Evolutionary conservation across 1,140 invertebrate species (phyloP).

Genomic region (Dinoponera quadriceps): DNA sequence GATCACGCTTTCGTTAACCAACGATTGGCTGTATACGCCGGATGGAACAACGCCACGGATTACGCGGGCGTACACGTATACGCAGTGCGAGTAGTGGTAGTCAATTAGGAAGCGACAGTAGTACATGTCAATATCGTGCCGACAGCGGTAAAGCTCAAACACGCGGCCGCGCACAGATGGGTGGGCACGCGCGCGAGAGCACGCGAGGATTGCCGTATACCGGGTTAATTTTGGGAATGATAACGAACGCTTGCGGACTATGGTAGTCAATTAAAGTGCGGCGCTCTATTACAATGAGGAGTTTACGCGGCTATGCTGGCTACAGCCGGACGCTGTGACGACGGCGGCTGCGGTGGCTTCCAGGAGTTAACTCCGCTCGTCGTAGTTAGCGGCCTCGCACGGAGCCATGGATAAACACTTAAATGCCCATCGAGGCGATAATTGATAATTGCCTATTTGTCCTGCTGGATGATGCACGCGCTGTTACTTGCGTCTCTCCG

Average conservation of each 20-base stretch:
- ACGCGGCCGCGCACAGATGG: conserved; percentile 2
- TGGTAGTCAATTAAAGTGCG: conserved; percentile 60
- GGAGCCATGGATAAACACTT: conserved; percentile 34
- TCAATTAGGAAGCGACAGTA: conserved; percentile 62
- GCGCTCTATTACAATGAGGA: conserved; percentile 36
- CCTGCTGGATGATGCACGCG: conserved; percentile 3
- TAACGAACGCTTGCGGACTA: conserved; percentile 61
- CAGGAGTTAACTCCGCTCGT: conserved; percentile 48
- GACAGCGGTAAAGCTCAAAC: conserved; percentile 51
- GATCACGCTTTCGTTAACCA: conserved; percentile 47
- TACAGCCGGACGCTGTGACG: conserved; percentile 10
- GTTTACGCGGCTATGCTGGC: conserved; percentile 25
- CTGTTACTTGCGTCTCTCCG: too few species aligned
- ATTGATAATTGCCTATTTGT: conserved; percentile 57
- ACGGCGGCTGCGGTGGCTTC: background rate
- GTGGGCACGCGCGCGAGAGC: conserved; percentile 9
- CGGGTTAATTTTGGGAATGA: conserved; percentile 61
- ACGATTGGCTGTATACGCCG: conserved; percentile 29
- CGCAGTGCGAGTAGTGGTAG: conserved; percentile 42
- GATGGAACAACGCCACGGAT: conserved; percentile 55
- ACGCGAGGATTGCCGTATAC: conserved; percentile 46
- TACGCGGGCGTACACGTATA: conserved; percentile 30
- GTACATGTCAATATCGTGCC: conserved; percentile 60
- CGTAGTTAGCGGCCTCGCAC: background rate
- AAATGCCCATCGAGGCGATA: conserved; percentile 53